A percentile compares a stretch with the other conserved stretches of the same genome.
These are phyloP conservation scores for Holacanthella duospinosa DNA, from an alignment of 2,888 invertebrate species.

Conservation along the genomic window DNA sequence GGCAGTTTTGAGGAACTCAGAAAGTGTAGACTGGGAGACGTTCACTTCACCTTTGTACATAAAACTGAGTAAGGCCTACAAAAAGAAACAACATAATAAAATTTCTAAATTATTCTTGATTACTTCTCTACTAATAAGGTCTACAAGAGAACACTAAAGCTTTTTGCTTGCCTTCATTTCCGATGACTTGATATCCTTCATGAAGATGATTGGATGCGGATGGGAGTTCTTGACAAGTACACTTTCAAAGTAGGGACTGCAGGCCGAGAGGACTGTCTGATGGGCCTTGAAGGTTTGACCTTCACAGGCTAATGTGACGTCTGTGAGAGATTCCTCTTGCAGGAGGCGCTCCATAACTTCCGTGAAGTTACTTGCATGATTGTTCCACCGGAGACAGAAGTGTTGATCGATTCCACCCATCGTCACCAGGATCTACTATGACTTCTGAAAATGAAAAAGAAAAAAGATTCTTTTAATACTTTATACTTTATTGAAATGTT, in stretches of 20 bases:
- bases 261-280: slow-evolving; percentile 71
- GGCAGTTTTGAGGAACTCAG: slow-evolving; percentile 75
- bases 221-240: slow-evolving; percentile 75
- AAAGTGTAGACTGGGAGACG: slow-evolving; percentile 82
- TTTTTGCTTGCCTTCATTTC: no score
- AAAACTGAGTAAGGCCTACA: slow-evolving; percentile 78
- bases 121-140: no score
- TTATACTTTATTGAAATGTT: no score
- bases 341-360: slow-evolving; percentile 77
- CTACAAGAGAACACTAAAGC: no score
- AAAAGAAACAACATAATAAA: no score
- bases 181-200: slow-evolving; percentile 80
- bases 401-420: slow-evolving; percentile 50
- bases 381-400: slow-evolving; percentile 90
- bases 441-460: neutral
- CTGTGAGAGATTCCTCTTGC: slow-evolving; percentile 79
- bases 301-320: slow-evolving; percentile 85
- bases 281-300: slow-evolving; percentile 72
- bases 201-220: slow-evolving; percentile 83
- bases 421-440: slow-evolving; percentile 12
- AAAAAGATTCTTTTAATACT: neutral
- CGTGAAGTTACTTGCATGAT: slow-evolving; percentile 81
- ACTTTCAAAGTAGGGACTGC: slow-evolving; percentile 87
- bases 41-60: slow-evolving; percentile 81
- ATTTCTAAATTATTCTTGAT: neutral